Evolutionary conservation across 2,113 vertebrate species (phyloP), one percentile per base, ranked within the genome.

Genomic region (Perca flavescens): DNA sequence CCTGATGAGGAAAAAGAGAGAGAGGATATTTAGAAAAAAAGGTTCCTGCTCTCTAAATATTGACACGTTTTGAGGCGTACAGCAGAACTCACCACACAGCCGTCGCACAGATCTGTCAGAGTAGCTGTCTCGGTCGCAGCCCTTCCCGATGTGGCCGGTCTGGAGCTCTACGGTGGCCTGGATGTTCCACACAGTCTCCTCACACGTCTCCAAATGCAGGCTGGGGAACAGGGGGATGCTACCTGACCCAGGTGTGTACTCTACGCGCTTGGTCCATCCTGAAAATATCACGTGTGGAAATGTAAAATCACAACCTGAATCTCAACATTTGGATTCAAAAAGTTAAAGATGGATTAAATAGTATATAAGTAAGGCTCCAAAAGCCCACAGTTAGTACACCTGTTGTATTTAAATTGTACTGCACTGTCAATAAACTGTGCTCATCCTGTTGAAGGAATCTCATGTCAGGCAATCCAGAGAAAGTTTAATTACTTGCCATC

Each of bases 171-270:
- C 97, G 0, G 97, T 97, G 88, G 97, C 97, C 94, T 99, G 97
- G 91, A 99, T 98, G 93, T 98, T 99, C 97, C 98, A 98, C 12
- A 99, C 96, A 0, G 97, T 97, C 66, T 99, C 97, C n/a, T 99
- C 97, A 4, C 98, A 99, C 8, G 97, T 98, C 94, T 99, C 98
- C 93, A 99, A 77, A 79, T 96, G 98, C 87, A 99, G 96, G 82
- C 91, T 96, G 75, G 98, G 98, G 82, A 99, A 99, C 75, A 99
- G 94, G 0, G 98, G 96, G 2, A 99, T 95, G 93, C 96, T 97
- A 5, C 98, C 97, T 0, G 97, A 96, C 0, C 98, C 98, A 0
- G 98, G 98, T 0, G 95, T 96, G 86, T 99, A 99, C 86, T 99
- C 98, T 1, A 99, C 97, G 65, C 98, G 96, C 91, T 99, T 99